These are phyloP conservation scores for Drosophila auraria DNA, from an alignment of 1,140 invertebrate species.

Conservation along the genomic window DNA sequence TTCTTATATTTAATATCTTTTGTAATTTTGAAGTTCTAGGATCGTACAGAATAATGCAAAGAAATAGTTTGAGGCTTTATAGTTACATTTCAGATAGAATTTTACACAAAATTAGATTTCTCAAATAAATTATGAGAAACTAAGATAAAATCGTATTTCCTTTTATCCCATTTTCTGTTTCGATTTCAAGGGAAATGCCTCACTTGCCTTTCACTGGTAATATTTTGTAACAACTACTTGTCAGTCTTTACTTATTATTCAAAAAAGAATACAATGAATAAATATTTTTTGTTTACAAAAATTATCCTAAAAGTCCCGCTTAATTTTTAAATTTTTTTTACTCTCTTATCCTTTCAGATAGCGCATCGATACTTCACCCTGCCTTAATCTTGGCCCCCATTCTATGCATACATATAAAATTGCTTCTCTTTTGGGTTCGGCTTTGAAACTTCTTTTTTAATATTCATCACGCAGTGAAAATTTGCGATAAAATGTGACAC, in stretches of 20 bases:
- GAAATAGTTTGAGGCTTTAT: background rate
- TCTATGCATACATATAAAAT: slow-evolving; percentile 47
- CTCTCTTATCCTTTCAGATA: slow-evolving; percentile 3
- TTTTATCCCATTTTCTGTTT: no score
- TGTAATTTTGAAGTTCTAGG: background rate
- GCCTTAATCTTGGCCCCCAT: slow-evolving; percentile 17
- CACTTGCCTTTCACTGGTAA: no score
- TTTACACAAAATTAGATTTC: no score
- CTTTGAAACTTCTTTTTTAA: slow-evolving; percentile 76
- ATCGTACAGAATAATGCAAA: background rate
- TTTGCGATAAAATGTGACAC: slow-evolving; percentile 77
- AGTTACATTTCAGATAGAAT: no score
- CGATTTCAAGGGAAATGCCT: no score
- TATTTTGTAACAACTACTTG: no score
- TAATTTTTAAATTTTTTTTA: background rate
- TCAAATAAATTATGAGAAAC: background rate
- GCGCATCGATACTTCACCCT: slow-evolving; percentile 31
- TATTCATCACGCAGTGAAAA: slow-evolving; percentile 65
- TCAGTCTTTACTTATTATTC: background rate
- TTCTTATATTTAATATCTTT: background rate
- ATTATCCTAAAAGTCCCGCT: no score
- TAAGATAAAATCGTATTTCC: background rate
- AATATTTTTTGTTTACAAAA: background rate
- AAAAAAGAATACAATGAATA: background rate
- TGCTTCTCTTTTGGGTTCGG: slow-evolving; percentile 48